phyloP scores from a whole-genome alignment of 2,797 vertebrate species.

The Tokudaia muenninki region DNA sequence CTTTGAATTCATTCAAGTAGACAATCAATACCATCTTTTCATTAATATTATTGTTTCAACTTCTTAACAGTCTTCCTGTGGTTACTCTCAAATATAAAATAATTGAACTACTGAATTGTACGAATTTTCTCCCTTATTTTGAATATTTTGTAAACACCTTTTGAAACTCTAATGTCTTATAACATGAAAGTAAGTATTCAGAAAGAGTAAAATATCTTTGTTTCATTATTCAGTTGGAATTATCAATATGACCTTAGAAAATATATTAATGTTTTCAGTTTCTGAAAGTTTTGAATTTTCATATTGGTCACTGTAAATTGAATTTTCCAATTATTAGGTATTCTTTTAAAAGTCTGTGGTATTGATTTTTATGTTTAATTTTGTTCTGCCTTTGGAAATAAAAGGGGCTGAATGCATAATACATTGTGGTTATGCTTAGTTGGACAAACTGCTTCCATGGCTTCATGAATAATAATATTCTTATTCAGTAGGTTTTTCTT shows the following conservation, averaged over 20 bases:
- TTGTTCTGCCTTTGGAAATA: constrained; percentile 75
- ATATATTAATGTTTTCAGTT: constrained; percentile 84
- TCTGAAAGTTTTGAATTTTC: constrained; percentile 83
- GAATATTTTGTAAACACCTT: constrained; percentile 72
- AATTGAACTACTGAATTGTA: background rate
- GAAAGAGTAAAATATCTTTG: constrained; percentile 83
- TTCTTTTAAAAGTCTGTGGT: constrained; percentile 72
- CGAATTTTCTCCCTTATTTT: constrained; percentile 33
- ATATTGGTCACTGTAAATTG: constrained; percentile 72
- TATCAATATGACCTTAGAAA: constrained; percentile 86
- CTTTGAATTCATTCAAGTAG: background rate
- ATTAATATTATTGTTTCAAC: constrained; percentile 13
- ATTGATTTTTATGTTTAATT: constrained; percentile 82
- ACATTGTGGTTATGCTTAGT: constrained; percentile 74
- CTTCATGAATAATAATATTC: constrained; percentile 83
- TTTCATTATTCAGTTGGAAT: constrained; percentile 82
- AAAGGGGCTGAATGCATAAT: constrained; percentile 71
- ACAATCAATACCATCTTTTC: background rate
- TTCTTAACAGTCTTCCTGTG: constrained; percentile 40
- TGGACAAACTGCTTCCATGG: constrained; percentile 63
- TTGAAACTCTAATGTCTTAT: constrained; percentile 83
- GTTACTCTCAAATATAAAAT: constrained; percentile 18
- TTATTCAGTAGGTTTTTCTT: constrained; percentile 78
- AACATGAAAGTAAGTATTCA: constrained; percentile 83
- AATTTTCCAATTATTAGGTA: constrained; percentile 78